These are phyloP conservation scores for Sinotaia quadrata DNA, from an alignment of 2,888 invertebrate species.

Conservation along the genomic window DNA sequence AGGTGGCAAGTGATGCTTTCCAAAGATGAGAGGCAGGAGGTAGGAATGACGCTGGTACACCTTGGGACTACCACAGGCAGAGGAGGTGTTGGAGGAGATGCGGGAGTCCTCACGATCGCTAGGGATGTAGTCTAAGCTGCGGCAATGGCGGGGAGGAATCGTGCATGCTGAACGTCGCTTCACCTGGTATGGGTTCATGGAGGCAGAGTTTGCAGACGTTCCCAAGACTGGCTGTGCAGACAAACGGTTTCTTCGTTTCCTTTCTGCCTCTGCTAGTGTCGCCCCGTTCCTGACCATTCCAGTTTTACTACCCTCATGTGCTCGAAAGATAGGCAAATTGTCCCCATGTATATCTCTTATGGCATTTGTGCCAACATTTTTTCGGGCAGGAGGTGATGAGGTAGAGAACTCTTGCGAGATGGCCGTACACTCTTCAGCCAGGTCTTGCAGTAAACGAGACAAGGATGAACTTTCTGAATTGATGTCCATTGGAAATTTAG, in stretches of 20 bases:
- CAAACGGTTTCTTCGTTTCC: conserved; percentile 10
- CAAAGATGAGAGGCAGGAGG: conserved; percentile 56
- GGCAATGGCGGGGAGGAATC: conserved; percentile 64
- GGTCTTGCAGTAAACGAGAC: conserved; percentile 59
- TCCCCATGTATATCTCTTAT: too few species aligned
- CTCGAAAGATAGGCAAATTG: not conserved
- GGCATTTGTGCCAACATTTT: not conserved
- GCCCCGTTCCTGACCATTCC: not conserved
- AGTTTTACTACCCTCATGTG: not conserved
- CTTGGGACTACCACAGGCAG: conserved; percentile 62
- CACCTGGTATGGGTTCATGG: conserved; percentile 56
- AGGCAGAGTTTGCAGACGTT: conserved; percentile 18
- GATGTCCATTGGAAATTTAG: conserved; percentile 61
- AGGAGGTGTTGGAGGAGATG: conserved; percentile 52
- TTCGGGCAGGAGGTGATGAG: not conserved
- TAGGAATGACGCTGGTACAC: conserved; percentile 48
- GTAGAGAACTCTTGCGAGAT: conserved; percentile 26
- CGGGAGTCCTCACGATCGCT: conserved; percentile 65
- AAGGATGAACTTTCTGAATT: conserved; percentile 54
- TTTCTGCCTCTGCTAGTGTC: conserved; percentile 10
- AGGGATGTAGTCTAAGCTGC: conserved; percentile 69
- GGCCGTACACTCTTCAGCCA: conserved; percentile 36
- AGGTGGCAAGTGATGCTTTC: conserved; percentile 39
- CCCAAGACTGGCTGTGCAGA: conserved; percentile 20
- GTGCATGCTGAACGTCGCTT: conserved; percentile 60